Conservation (phyloP, 2,888 invertebrate species). For the Neocrepidodera transversa region DNA sequence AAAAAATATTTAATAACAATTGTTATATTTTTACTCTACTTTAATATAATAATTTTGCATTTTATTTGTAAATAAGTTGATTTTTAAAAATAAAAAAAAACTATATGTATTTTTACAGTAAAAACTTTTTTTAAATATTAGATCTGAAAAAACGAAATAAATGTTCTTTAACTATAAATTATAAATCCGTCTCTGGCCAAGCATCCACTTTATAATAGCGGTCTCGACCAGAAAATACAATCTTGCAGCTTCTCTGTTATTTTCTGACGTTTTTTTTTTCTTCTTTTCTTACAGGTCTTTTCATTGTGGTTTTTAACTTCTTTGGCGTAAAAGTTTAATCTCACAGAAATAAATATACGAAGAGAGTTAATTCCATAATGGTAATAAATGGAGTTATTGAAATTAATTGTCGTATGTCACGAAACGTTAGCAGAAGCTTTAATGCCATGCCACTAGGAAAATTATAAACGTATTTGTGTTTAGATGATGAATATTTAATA, state of each 20-base stretch:
- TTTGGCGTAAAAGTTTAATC: slow-evolving; percentile 31
- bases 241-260: slow-evolving; percentile 31
- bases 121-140: no score
- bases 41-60: no score
- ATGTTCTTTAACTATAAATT: no score
- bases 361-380: slow-evolving; percentile 32
- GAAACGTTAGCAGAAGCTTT: slow-evolving; percentile 43
- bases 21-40: no score
- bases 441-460: slow-evolving; percentile 16
- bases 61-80: no score
- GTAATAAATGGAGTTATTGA: slow-evolving; percentile 38
- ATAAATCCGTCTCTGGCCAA: slow-evolving; percentile 21
- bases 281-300: slow-evolving; percentile 19
- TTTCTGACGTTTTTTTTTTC: slow-evolving; percentile 20
- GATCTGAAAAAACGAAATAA: no score
- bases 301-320: slow-evolving; percentile 30
- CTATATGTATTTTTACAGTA: no score
- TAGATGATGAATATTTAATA: background rate
- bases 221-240: slow-evolving; percentile 30
- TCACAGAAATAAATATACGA: slow-evolving; percentile 20
- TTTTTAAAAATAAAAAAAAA: no score
- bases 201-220: slow-evolving; percentile 33
- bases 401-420: slow-evolving; percentile 46
- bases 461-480: slow-evolving; percentile 42
- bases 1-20: no score